Evolutionary conservation across 2,797 vertebrate species (phyloP), one percentile per base, ranked within the genome.

Genomic region (Gallinago stenura): DNA sequence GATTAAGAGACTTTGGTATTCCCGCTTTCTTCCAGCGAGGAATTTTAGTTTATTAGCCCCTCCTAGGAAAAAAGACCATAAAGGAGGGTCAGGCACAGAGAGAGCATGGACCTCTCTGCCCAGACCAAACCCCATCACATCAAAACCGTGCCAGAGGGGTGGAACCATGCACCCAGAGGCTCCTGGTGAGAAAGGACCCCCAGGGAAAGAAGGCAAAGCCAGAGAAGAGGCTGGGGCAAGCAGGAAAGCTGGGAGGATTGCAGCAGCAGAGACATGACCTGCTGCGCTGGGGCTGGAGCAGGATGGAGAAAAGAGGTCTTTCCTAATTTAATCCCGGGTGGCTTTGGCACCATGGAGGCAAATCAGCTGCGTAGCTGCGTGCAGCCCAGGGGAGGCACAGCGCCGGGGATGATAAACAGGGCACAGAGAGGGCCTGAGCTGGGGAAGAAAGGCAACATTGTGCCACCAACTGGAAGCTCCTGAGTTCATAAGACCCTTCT

Each of bases 381-480:
- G 12, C 80, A 91, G 87, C 89, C 65, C 70, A 39, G 87, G 81
- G 93, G 95, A 84, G 30, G 87, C 8, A 9, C 71, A 73, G 87
- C 8, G 3, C 75, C 0, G 2, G 45, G 69, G 53, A 72, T 62
- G 91, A 94, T 53, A 84, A 94, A 96, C 33, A 18, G 81, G 80
- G 83, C 89, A 95, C 93, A 82, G 88, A 93, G 85, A 88, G 87
- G 84, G 83, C 94, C 87, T 83, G 87, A 88, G 86, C n/a, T 64
- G 30, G 51, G 37, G 54, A 97, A 98, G 97, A 98, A 98, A 96
- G 96, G 80, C 24, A 5, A 77, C 94, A 95, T 97, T 98, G 96
- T 98, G 87, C 88, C 89, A 51, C 62, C 70, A 83, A 83, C 79
- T 68, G 83, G 72, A 83, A 96, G 93, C 86, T 97, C 87, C 83